Conservation (phyloP, 2,888 invertebrate species). For the Nomada goodeniana region DNA sequence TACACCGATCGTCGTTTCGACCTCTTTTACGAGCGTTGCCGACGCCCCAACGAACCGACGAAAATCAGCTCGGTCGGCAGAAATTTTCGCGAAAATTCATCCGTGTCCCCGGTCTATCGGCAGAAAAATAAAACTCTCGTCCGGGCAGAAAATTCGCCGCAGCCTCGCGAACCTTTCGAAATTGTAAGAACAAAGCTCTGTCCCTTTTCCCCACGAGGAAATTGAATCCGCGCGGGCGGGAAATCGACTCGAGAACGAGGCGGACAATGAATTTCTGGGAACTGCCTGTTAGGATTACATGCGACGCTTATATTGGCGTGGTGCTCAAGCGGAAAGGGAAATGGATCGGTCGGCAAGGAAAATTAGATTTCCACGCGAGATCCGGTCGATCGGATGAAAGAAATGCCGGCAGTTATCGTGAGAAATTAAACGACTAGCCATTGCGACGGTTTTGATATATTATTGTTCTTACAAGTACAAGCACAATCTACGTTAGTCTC, state of each 20-base stretch:
- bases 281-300: constrained; percentile 44
- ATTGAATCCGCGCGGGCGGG: constrained; percentile 52
- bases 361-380: constrained; percentile 17
- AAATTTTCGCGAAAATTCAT: background rate
- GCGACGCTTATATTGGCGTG: background rate
- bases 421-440: background rate
- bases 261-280: constrained; percentile 51
- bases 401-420: background rate
- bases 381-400: background rate
- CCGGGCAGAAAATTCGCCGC: background rate
- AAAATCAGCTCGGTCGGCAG: background rate
- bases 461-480: too few species aligned
- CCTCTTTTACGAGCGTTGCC: background rate
- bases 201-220: constrained; percentile 15
- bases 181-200: background rate
- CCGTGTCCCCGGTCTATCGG: background rate
- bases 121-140: background rate
- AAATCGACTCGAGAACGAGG: constrained; percentile 30
- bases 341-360: constrained; percentile 20
- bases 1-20: constrained; percentile 24
- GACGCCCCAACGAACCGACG: too few species aligned
- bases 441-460: background rate
- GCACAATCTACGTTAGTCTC: too few species aligned
- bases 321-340: background rate
- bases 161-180: background rate